Conservation (phyloP, 2,113 vertebrate genomes). For the Daboia siamensis region DNA sequence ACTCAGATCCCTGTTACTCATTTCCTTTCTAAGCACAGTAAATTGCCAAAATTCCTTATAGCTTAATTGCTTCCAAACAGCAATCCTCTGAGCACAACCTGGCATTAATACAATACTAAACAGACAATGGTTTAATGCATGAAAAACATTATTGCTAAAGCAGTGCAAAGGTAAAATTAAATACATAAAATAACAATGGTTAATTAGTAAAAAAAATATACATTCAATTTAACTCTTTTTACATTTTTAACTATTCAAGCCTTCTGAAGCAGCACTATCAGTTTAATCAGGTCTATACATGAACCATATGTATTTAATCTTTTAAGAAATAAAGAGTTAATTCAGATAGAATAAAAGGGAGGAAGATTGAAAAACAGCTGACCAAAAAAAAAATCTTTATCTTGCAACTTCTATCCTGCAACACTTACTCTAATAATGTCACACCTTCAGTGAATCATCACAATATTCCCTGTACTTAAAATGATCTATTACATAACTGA, state of each 20-base stretch:
- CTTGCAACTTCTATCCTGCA: background rate
- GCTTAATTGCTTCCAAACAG: constrained; percentile 4
- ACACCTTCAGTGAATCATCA: constrained; percentile 37
- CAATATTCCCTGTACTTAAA: constrained; percentile 37
- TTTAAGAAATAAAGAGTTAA: constrained; percentile 16
- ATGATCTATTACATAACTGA: constrained; percentile 17
- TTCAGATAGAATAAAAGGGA: constrained; percentile 4
- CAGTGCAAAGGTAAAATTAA: background rate
- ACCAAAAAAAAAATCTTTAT: background rate
- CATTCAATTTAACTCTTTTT: background rate
- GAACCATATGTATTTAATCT: background rate
- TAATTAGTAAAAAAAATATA: background rate
- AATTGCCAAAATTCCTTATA: background rate
- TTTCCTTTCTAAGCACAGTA: background rate
- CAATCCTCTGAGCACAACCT: background rate
- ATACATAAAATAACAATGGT: background rate
- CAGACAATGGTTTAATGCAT: background rate
- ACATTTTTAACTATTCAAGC: background rate
- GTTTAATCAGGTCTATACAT: background rate
- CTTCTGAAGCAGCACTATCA: background rate
- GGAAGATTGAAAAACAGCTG: constrained; percentile 16
- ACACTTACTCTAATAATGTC: constrained; percentile 10
- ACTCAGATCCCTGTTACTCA: background rate
- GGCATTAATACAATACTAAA: background rate
- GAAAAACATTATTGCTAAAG: background rate